These are phyloP conservation scores for Cataglyphis cursor DNA, from an alignment of 2,888 invertebrate species.

Conservation along the genomic window DNA sequence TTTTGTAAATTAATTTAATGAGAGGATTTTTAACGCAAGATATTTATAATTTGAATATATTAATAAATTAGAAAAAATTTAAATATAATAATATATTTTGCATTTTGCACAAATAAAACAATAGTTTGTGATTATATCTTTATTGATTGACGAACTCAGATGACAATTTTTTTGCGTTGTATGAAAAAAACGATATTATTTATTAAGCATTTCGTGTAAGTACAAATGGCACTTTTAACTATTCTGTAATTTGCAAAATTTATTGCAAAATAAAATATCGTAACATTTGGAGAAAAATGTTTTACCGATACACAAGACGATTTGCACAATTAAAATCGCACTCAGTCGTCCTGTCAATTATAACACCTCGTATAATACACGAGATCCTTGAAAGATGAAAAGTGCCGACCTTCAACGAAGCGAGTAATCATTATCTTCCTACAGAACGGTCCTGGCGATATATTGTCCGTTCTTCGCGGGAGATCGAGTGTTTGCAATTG, in stretches of 20 bases:
- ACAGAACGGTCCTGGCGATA: constrained; percentile 47
- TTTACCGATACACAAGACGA: neutral
- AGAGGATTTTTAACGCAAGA: neutral
- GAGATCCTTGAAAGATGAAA: constrained; percentile 78
- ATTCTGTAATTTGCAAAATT: neutral
- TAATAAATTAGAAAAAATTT: neutral
- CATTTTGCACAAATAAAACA: neutral
- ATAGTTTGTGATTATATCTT: neutral
- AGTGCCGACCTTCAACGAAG: constrained; percentile 78
- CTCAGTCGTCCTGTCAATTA: neutral
- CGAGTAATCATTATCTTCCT: constrained; percentile 84
- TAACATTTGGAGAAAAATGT: neutral
- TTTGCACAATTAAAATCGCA: neutral
- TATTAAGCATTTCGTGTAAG: neutral
- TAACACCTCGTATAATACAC: constrained; percentile 19
- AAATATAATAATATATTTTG: neutral
- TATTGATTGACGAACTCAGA: neutral
- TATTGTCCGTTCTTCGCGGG: neutral
- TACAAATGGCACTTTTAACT: neutral
- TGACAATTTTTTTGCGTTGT: neutral
- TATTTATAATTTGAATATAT: neutral
- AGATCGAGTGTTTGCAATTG: neutral
- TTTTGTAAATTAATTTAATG: neutral
- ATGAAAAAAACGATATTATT: neutral
- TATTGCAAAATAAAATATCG: neutral